These are phyloP conservation scores for Epirrhoe alternata DNA, from an alignment of 2,888 invertebrate species.

Conservation along the genomic window DNA sequence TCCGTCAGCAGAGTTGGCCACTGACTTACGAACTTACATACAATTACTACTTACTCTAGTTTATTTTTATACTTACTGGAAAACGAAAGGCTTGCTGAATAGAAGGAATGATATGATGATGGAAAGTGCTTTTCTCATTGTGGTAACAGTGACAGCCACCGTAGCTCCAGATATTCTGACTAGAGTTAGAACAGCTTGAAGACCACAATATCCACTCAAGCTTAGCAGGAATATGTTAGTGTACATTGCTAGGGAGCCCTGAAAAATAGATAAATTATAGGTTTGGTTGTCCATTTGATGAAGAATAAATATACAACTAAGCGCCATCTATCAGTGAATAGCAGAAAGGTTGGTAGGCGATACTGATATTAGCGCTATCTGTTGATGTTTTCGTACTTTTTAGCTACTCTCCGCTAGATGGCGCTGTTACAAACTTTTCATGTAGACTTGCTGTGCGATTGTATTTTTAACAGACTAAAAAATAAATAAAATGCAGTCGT, in stretches of 20 bases:
- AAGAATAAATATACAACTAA: background rate
- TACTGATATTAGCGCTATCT: background rate
- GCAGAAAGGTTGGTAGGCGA: background rate
- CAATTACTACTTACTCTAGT: background rate
- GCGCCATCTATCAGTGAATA: slow-evolving; percentile 8
- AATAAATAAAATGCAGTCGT: slow-evolving; percentile 42
- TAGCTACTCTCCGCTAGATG: slow-evolving; percentile 7
- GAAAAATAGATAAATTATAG: slow-evolving; percentile 35
- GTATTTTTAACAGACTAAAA: too few species aligned
- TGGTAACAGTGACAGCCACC: slow-evolving; percentile 96
- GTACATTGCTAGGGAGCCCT: slow-evolving; percentile 91
- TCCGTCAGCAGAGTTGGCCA: too few species aligned
- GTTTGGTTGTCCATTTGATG: background rate
- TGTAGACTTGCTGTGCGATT: too few species aligned
- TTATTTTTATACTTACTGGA: slow-evolving; percentile 88
- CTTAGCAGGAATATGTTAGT: slow-evolving; percentile 94
- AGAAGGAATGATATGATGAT: slow-evolving; percentile 96
- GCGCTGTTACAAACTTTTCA: background rate
- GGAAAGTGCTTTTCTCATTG: slow-evolving; percentile 95
- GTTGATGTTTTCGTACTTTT: background rate
- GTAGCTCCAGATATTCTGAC: slow-evolving; percentile 96
- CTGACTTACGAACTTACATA: too few species aligned
- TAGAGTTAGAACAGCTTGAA: slow-evolving; percentile 95
- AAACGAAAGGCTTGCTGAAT: slow-evolving; percentile 96
- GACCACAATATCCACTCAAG: slow-evolving; percentile 95